Percentiles rank a stretch among this genome's conserved stretches.
These are phyloP conservation scores for Melanotaenia nigrans DNA, from an alignment of 2,797 vertebrate genomes.

Conservation along the genomic window DNA sequence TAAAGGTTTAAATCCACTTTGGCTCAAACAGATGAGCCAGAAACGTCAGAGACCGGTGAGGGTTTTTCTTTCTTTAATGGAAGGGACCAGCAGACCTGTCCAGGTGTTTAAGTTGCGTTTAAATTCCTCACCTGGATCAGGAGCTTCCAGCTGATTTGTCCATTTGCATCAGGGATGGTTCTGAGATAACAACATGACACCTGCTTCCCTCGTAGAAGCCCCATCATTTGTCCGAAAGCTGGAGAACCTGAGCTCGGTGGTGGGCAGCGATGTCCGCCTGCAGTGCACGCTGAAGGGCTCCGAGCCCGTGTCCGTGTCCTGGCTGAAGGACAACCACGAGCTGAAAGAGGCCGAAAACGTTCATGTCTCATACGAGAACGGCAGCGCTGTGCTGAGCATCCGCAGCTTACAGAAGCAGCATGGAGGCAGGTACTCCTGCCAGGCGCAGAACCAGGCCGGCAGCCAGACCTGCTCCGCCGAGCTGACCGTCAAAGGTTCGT, in stretches of 20 bases:
- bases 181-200: slow-evolving; percentile 4
- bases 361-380: slow-evolving; percentile 91
- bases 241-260: slow-evolving; percentile 88
- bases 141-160: neutral
- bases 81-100: too few relatives aligned
- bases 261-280: slow-evolving; percentile 88
- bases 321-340: slow-evolving; percentile 95
- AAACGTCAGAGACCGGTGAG: too few relatives aligned
- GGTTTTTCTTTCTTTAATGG: too few relatives aligned
- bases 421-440: slow-evolving; percentile 95
- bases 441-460: slow-evolving; percentile 95
- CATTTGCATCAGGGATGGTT: neutral
- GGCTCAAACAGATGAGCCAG: too few relatives aligned
- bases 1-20: too few relatives aligned
- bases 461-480: slow-evolving; percentile 92
- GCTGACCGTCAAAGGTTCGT: slow-evolving; percentile 96
- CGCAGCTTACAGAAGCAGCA: slow-evolving; percentile 88
- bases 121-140: too few relatives aligned
- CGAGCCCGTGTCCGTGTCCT: slow-evolving; percentile 90
- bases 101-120: too few relatives aligned
- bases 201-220: slow-evolving; percentile 84
- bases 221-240: slow-evolving; percentile 93
- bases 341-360: slow-evolving; percentile 90
- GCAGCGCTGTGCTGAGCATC: slow-evolving; percentile 87
- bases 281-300: slow-evolving; percentile 92